Percentiles rank a stretch among this genome's conserved stretches.
Evolutionary conservation across 53 echinoderm and acorn worm genomes (phyloP).

Genomic region (Paracentrotus lividus): DNA sequence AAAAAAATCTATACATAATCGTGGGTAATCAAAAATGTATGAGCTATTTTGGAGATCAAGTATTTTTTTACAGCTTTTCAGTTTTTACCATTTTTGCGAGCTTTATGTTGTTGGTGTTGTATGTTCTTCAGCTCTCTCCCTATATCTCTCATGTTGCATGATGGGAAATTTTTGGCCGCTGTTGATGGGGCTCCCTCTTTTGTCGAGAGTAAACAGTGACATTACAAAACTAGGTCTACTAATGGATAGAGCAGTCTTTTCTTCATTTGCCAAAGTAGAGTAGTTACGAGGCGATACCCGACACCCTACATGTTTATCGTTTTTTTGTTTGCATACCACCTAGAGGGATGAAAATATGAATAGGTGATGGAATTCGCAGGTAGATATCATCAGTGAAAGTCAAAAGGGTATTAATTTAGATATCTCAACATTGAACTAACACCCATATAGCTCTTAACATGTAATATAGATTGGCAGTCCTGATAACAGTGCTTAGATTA

Average conservation of each 20-base stretch:
- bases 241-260: constrained; percentile 53
- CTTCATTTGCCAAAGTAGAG: constrained; percentile 61
- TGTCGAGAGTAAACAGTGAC: constrained; percentile 44
- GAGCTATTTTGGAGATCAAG: background rate
- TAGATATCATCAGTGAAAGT: no score
- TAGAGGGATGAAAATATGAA: constrained; percentile 26
- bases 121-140: background rate
- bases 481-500: constrained; percentile 27
- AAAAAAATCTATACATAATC: background rate
- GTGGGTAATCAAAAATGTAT: background rate
- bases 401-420: no score
- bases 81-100: background rate
- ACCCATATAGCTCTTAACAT: no score
- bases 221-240: constrained; percentile 58
- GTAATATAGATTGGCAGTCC: background rate
- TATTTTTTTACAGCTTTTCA: background rate
- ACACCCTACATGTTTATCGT: constrained; percentile 36
- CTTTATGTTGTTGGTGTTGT: background rate
- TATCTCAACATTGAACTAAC: no score
- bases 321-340: constrained; percentile 23
- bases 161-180: background rate
- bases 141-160: background rate
- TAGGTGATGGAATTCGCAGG: constrained; percentile 16
- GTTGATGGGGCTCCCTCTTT: constrained; percentile 9
- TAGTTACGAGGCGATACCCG: constrained; percentile 28